Base-by-base conservation (phyloP, 2,888 invertebrate genomes). In the Elegia similella region DNA sequence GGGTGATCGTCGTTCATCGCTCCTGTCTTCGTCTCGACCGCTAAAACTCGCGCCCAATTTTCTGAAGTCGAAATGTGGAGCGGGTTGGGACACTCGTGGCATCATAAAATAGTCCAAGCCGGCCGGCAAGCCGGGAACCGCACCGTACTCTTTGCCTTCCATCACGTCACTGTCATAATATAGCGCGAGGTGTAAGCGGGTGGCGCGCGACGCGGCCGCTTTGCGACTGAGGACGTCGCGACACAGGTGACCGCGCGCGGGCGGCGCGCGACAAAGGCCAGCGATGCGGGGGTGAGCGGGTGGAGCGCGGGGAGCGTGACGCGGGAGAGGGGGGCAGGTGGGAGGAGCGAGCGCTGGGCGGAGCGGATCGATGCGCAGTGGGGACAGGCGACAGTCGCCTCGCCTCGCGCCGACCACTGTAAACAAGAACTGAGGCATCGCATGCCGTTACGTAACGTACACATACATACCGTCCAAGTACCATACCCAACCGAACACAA, bases 51-150 rank as follows among this genome's bases (percentile, higher is more conserved):
- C 93, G 60, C 95, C 94, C 57, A 95, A 89, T 78, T 95, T 95
- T 58, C 96, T 93, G 78, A 95, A 97, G 87, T 97, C 97, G 82
- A 97, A 97, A 52, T 97, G 97, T 70, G 97, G 97, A 94, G 97
- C 95, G 72, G 95, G 96, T 76, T 96, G 96, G 63, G 95, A 92
- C 55, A 96, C 95, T 17, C 94, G 92, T 75, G 84, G 92, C 90
- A 92, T 87, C 88, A 92, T 88, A 70, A 92, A 92, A 73, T 92
- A 92, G 84, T 92, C 91, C 77, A 92, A 69, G 59, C 90, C 90
- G 69, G 88, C 84, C 68, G 92, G 88, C 66, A 90, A 73, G 79
- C 88, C 86, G 83, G 90, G 86, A 66, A 87, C 84, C 78, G 83
- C 85, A 82, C 87, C 84, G 84, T 75, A 90, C 73, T 92, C 89